Conservation (phyloP, 1,140 invertebrate genomes). For the Periplaneta americana region DNA sequence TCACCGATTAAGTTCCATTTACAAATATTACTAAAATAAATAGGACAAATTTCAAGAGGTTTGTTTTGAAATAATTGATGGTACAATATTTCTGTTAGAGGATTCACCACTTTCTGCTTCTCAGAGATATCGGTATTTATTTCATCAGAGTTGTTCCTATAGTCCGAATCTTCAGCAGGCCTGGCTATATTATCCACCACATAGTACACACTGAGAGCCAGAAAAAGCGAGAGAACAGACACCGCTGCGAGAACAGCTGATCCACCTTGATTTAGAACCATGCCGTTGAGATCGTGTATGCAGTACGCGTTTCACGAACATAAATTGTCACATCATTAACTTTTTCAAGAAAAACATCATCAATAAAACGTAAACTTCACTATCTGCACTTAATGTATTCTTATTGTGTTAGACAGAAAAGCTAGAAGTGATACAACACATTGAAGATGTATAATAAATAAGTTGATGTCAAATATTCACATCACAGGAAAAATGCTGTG, state of each 20-base stretch:
- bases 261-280: background rate
- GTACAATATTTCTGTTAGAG: background rate
- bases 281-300: background rate
- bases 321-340: background rate
- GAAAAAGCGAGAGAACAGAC: background rate
- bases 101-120: background rate
- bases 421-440: too few species aligned
- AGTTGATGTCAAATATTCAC: too few species aligned
- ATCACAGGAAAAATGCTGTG: background rate
- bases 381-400: too few species aligned
- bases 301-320: background rate
- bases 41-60: background rate
- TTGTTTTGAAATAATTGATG: background rate
- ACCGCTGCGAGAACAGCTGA: background rate
- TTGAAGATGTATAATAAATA: too few species aligned
- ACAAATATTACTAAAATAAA: background rate
- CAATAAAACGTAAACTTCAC: too few species aligned
- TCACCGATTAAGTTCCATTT: background rate
- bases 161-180: background rate
- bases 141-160: background rate
- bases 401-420: too few species aligned
- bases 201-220: background rate
- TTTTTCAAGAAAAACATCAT: too few species aligned
- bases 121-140: background rate
- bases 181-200: background rate